Conservation (phyloP, 2,888 invertebrate species). For the Deroplatys truncata region DNA sequence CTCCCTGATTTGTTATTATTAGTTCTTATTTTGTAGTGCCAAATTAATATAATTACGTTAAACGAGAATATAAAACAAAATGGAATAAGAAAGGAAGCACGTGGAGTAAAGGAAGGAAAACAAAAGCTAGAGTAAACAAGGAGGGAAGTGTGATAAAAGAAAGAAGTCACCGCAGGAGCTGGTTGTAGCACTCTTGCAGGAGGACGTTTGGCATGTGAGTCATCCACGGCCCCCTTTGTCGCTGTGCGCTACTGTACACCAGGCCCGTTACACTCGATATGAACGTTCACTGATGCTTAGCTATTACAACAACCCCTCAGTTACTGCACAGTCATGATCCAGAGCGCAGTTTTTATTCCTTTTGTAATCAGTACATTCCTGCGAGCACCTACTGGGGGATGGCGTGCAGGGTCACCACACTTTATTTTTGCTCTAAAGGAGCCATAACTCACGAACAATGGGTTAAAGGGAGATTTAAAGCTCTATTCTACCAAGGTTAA, state of each 20-base stretch:
- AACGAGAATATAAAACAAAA: no score
- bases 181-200: background rate
- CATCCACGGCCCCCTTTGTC: conserved; percentile 1
- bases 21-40: no score
- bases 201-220: background rate
- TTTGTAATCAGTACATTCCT: background rate
- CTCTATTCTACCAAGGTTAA: no score
- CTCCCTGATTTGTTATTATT: no score
- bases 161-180: background rate
- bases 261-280: conserved; percentile 17
- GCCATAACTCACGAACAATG: no score
- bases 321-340: no score
- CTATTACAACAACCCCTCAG: background rate
- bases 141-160: background rate
- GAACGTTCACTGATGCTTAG: conserved; percentile 14
- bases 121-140: background rate
- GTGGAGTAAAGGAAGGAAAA: background rate
- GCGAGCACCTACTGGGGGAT: no score
- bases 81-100: background rate
- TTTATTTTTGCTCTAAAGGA: no score
- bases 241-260: background rate
- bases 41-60: no score
- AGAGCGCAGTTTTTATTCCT: background rate
- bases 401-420: no score
- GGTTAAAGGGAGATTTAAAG: no score